These are phyloP conservation scores for Dynastes grantii DNA, from an alignment of 2,888 invertebrate genomes.

Conservation along the genomic window DNA sequence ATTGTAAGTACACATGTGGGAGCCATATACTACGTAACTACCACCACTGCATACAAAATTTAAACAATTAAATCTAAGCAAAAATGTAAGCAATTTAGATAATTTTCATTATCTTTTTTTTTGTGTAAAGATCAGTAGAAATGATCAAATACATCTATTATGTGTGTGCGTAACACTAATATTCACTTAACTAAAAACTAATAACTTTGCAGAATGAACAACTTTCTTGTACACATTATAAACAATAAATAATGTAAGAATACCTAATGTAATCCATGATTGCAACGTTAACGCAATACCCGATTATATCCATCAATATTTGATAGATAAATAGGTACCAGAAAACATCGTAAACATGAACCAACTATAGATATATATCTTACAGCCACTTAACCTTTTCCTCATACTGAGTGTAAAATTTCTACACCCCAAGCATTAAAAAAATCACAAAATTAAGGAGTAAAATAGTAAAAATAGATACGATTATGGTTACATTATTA, in stretches of 20 bases:
- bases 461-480: not conserved
- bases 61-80: too few relatives aligned
- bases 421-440: slow-evolving; percentile 31
- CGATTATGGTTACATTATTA: too few relatives aligned
- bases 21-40: too few relatives aligned
- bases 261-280: slow-evolving; percentile 29
- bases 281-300: slow-evolving; percentile 30
- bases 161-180: too few relatives aligned
- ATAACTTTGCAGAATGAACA: slow-evolving; percentile 19
- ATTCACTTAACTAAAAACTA: too few relatives aligned
- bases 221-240: slow-evolving; percentile 30
- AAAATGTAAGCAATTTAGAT: too few relatives aligned
- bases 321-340: slow-evolving; percentile 37
- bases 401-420: slow-evolving; percentile 25
- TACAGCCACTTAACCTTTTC: slow-evolving; percentile 34
- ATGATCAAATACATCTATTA: too few relatives aligned
- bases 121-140: too few relatives aligned
- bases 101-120: too few relatives aligned
- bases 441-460: slow-evolving; percentile 32
- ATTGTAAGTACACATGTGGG: too few relatives aligned
- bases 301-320: slow-evolving; percentile 28
- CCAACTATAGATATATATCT: slow-evolving; percentile 27
- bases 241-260: slow-evolving; percentile 49
- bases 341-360: slow-evolving; percentile 28
- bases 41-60: too few relatives aligned